Evolutionary conservation across 1,140 invertebrate species (phyloP).

Genomic region (Drosophila littoralis): DNA sequence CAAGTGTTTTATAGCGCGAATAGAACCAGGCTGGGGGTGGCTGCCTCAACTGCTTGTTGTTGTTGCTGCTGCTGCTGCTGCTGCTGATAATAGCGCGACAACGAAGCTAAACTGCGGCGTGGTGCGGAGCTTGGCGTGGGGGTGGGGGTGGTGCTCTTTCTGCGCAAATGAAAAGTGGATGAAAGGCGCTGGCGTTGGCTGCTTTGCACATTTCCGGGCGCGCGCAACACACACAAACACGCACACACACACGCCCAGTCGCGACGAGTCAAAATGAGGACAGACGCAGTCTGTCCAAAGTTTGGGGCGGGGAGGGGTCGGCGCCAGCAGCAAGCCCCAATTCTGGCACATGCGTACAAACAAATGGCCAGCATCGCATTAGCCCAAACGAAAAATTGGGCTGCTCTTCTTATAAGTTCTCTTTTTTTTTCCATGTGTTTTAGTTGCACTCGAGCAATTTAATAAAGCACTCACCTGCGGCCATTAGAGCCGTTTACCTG

Average conservation of each 20-base stretch:
- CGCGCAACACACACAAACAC: constrained; percentile 39
- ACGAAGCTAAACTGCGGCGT: constrained; percentile 40
- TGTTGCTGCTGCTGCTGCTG: constrained; percentile 19
- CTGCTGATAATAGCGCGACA: constrained; percentile 62
- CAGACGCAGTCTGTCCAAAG: constrained; percentile 32
- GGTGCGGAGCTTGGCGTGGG: constrained; percentile 14
- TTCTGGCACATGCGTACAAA: constrained; percentile 70
- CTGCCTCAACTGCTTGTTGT: constrained; percentile 33
- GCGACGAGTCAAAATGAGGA: constrained; percentile 72
- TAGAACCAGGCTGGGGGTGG: constrained; percentile 20
- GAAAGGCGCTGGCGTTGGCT: constrained; percentile 65
- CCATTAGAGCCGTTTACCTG: constrained; percentile 8
- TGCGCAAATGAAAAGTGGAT: constrained; percentile 81
- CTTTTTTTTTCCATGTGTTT: constrained; percentile 10
- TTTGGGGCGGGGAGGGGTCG: background rate
- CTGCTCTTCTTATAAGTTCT: background rate
- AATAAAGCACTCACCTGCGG: constrained; percentile 37
- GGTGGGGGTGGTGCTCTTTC: constrained; percentile 46
- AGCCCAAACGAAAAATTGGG: constrained; percentile 10
- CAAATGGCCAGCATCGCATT: constrained; percentile 15
- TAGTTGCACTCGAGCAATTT: constrained; percentile 35
- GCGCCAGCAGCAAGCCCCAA: constrained; percentile 12
- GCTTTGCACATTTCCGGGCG: constrained; percentile 69
- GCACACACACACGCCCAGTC: constrained; percentile 37
- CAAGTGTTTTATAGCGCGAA: constrained; percentile 65